Evolutionary conservation across 2,797 vertebrate genomes (phyloP), one percentile per base, ranked within the genome.

Genomic region (Coregonus sp.): DNA sequence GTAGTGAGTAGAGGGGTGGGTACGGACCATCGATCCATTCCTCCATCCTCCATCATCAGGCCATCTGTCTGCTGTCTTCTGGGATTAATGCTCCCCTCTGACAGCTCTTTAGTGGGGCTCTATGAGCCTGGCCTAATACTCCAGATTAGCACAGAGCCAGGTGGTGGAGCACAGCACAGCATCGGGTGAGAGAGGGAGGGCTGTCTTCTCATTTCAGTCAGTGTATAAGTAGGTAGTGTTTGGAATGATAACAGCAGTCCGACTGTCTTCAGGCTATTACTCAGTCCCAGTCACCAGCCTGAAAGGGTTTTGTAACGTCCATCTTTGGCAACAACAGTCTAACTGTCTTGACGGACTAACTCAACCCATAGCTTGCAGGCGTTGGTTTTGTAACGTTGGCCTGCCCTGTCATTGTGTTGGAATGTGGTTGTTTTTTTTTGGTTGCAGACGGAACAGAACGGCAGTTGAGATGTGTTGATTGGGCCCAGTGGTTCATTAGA

Each of bases 61-160:
- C 93, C 93, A 94, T 94, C 93, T 93, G 94, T 92, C 90, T 72
- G 80, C 89, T 86, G 87, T 86, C 87, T 89, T 88, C 86, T 86
- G 87, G 91, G 92, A 93, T 93, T 93, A 94, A 89, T 84, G 89
- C 88, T 87, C 89, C 84, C 77, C 77, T 88, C 83, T 86, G 90
- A 90, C 89, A 86, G 89, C 89, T 91, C 86, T 91, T 90, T 85
- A 90, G 87, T 20, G 37, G 76, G 63, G 80, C 81, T 89, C 83
- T 74, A 71, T 91, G 84, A 81, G 79, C 71, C 80, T 59, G 5
- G 69, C 50, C 75, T 78, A 86, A 84, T 83, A 83, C 79, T 86
- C 85, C 83, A 83, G 85, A 91, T 92, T 86, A 88, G 69, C 9
- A 61, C n/a, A 20, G 61, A 82, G 87, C 86, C 88, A 90, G 88